Base-by-base conservation (phyloP, 2,797 vertebrate species). In the Pogonophryne albipinna region DNA sequence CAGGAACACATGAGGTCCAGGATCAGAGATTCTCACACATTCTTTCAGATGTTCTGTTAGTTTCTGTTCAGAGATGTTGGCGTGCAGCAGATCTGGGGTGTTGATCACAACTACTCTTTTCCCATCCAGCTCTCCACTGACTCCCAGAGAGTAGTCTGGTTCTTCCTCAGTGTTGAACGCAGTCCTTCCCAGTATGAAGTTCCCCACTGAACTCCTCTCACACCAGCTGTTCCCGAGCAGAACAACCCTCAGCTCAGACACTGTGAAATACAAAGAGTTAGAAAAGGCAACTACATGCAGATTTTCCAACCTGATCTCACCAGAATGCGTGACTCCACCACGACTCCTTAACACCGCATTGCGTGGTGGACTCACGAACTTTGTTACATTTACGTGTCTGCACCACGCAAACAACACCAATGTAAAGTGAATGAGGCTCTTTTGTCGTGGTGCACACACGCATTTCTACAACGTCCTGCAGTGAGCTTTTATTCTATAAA, bases 1-100 rank as follows among this genome's bases (percentile, higher is more conserved):
- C 46, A 86, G 52, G 64, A 74, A 67, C 63, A 87, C 74, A 57
- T 87, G 82, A 78, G 82, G 82, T 59, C 83, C 82, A 46, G 78
- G 78, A 60, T 9, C 49, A 68, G 52, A 61, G 52, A 51, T 9
- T 0, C 8, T 44, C 27, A 10, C 16, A 64, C 53, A 68, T 0
- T 2, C 0, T 19, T 20, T 1, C 20, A 67, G 4, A 4, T 3
- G 10, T 34, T 72, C 2, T 74, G 1, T 42, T 0, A 68, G 17
- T 64, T 27, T 34, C 2, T 74, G 1, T 5, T 15, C 5, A 41
- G 79, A 63, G 38, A 69, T 41, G 3, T 67, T 5, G 17, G 46
- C 27, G 2, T 9, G 46, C 61, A 85, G 61, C 74, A 80, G 71
- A 44, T 83, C 75, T 45, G 74, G 66, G 14, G 23, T 72, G 74